Evolutionary conservation across 2,888 invertebrate genomes (phyloP), one percentile per base, ranked within the genome.

Genomic region (Tupiocoris notatus): DNA sequence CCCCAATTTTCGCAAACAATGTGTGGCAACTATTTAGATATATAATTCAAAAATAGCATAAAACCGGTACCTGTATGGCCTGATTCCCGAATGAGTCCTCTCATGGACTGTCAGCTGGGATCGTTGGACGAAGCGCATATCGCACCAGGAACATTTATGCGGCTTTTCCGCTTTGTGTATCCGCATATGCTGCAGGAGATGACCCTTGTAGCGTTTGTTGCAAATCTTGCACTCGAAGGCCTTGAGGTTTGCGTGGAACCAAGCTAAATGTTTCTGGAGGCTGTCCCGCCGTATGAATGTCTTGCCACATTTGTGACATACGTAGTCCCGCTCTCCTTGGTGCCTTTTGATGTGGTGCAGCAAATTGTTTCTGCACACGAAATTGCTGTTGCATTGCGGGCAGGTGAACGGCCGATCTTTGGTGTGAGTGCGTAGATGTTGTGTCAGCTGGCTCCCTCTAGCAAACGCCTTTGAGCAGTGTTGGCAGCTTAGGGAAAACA

Each of bases 51-150:
- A 39, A 39, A 12, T 12, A 39, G 39, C 39, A 39, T 39, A 7
- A 39, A 7, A 39, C n/a, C n/a, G n/a, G n/a, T 39, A 39, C 39
- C 39, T 86, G 82, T 93, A 95, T 0, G 95, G 95, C 71, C 92
- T 87, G 80, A 90, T 93, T 0, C 94, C 94, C 0, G 92, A 91
- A 82, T 95, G 95, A n/a, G 90, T 91, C 17, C 94, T 87, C 82
- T 90, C 90, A 81, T 95, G 94, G 0, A 94, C 94, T 12, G 90
- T 93, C 79, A 93, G 84, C 82, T 95, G 94, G 0, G 93, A 93
- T 78, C 92, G 90, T 82, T 94, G 94, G 0, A 92, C 92, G 81
- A 95, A 95, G 25, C 89, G 85, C 67, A 92, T 90, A 1, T 91
- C 91, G 82, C 94, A 95, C 3, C 89, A 89, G 0, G 89, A 89